Evolutionary conservation across 2,113 vertebrate species (phyloP), one percentile per base, ranked within the genome.

Genomic region (Trachemys scripta): DNA sequence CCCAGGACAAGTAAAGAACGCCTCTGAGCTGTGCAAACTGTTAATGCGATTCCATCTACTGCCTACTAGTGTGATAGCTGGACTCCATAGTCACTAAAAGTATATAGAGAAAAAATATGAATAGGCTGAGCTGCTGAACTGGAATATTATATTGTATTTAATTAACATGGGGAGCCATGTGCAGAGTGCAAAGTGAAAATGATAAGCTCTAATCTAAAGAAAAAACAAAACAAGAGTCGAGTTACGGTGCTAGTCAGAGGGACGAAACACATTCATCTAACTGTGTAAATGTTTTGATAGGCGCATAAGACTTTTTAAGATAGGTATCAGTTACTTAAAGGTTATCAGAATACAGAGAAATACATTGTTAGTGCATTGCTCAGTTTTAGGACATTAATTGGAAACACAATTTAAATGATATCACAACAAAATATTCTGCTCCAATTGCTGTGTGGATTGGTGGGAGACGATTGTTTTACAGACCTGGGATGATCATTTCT

Each of bases 271-370:
- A 84, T 81, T 24, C 16, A 6, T 87, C 72, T 93, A 86, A 35
- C 59, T 81, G 54, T 89, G 87, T 80, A 97, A 95, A 81, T 86
- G 54, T 89, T 92, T 91, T 81, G 88, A n/a, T 78, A 88, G 42
- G 88, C 62, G 2, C 45, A 76, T 88, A 20, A 88, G 83, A 65
- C 54, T 38, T 85, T 92, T 90, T 80, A 81, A 93, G 82, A 4
- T 6, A 53, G 54, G 42, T 78, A 13, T 89, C 22, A 96, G 87
- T 25, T 65, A 59, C 29, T 88, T 56, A 53, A 35, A 85, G 59
- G 38, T 86, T 72, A 85, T 20, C 78, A 87, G 65, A 83, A 82
- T 19, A n/a, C 3, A 84, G 45, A 92, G 14, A 80, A 82, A 88
- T 79, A 62, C 8, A n/a, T 90, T 62, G 10, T 42, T 86, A 56